A percentile compares a stretch with the other conserved stretches of the same genome.
phyloP scores from a whole-genome alignment of 2,797 vertebrate species.

The Aythya fuligula region DNA sequence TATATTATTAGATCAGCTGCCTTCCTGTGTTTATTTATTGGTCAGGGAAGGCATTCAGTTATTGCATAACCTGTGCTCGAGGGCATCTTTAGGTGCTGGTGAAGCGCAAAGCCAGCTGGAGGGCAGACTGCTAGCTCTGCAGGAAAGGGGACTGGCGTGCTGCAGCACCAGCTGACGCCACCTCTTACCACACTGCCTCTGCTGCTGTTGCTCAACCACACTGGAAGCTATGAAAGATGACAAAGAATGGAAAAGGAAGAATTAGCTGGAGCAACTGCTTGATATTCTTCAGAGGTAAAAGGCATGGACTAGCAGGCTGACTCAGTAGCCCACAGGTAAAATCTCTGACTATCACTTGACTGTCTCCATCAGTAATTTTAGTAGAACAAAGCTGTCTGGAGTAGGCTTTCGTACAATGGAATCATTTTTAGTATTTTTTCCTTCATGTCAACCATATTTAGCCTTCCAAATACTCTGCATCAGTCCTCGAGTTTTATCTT shows the following conservation, averaged over 20 bases:
- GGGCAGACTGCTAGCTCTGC: neutral
- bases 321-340: too few relatives aligned
- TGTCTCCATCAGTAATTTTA: neutral
- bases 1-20: neutral
- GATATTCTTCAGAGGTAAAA: neutral
- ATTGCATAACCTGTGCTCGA: rapidly evolving
- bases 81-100: rapidly evolving
- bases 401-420: neutral
- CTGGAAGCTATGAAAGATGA: rapidly evolving
- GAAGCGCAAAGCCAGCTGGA: rapidly evolving
- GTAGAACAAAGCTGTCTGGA: neutral
- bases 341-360: rapidly evolving
- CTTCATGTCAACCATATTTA: neutral
- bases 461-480: neutral
- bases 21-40: neutral
- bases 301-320: rapidly evolving
- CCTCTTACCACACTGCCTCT: neutral
- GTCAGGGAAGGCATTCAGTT: neutral
- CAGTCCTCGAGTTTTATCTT: neutral
- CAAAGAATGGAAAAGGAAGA: neutral
- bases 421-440: neutral
- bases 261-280: rapidly evolving
- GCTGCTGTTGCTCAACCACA: rapidly evolving
- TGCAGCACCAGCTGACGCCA: neutral
- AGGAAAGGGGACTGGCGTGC: too few relatives aligned